Conservation (phyloP, 2,113 vertebrate species). For the Sturnira hondurensis region DNA sequence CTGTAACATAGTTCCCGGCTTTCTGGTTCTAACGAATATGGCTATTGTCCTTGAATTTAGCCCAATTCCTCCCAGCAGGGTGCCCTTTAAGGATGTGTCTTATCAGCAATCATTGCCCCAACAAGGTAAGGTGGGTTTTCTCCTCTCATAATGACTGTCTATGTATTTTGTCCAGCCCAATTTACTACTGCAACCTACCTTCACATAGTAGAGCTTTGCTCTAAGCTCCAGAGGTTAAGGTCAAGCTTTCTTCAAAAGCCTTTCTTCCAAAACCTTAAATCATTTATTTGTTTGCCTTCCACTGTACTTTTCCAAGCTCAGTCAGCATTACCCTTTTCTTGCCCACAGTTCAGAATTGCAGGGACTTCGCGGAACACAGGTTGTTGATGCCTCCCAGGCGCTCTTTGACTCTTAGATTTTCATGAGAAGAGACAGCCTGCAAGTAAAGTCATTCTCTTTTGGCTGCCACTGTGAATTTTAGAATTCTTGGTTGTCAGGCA, state of each 20-base stretch:
- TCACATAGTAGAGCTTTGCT: constrained; percentile 68
- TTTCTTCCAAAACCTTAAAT: constrained; percentile 75
- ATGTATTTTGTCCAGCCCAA: constrained; percentile 56
- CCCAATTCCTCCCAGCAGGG: constrained; percentile 45
- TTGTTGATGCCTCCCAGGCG: not conserved
- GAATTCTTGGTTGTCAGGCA: not conserved
- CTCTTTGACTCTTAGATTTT: not conserved
- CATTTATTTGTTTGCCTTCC: constrained; percentile 77
- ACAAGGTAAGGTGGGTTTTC: constrained; percentile 20
- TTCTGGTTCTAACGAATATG: constrained; percentile 43
- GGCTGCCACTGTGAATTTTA: not conserved
- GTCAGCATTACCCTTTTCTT: constrained; percentile 72
- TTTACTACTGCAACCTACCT: constrained; percentile 56
- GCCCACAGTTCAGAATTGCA: constrained; percentile 69
- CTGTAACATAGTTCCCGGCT: not conserved
- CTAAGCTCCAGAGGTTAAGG: constrained; percentile 70
- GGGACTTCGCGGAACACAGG: constrained; percentile 30
- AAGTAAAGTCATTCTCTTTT: not conserved
- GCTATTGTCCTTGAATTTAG: constrained; percentile 52
- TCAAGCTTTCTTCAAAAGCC: constrained; percentile 77
- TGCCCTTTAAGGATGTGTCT: constrained; percentile 48
- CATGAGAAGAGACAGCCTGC: not conserved
- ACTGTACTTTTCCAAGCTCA: constrained; percentile 72
- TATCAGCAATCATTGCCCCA: constrained; percentile 51
- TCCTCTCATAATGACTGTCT: constrained; percentile 57